Percentiles rank a stretch among this genome's conserved stretches.
Conservation (phyloP, 2,113 vertebrate genomes). For the Macquaria ambigua region DNA sequence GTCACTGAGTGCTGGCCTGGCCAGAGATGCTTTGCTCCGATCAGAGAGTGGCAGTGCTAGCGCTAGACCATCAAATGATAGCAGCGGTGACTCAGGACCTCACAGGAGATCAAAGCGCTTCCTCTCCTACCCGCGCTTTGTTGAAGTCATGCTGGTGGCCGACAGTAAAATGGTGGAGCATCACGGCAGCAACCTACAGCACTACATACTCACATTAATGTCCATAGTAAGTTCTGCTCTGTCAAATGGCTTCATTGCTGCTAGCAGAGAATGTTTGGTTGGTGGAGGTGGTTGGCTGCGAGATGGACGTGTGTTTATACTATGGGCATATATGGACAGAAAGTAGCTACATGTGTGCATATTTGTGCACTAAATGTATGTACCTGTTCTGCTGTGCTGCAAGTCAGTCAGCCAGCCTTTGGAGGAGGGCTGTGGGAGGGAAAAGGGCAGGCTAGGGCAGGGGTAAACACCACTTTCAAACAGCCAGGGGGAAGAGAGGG, state of each 20-base stretch:
- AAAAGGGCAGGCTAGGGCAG: constrained; percentile 76
- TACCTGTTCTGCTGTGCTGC: constrained; percentile 36
- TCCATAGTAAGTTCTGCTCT: constrained; percentile 93
- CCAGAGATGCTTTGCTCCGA: constrained; percentile 73
- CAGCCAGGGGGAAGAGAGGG: constrained; percentile 51
- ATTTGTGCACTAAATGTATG: constrained; percentile 25
- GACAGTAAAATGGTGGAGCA: constrained; percentile 97
- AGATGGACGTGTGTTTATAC: background rate
- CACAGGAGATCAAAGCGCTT: constrained; percentile 94
- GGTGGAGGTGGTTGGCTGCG: background rate
- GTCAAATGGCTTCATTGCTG: background rate
- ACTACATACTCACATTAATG: constrained; percentile 98
- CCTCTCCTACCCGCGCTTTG: constrained; percentile 97
- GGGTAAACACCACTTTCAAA: constrained; percentile 75
- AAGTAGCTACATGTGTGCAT: background rate
- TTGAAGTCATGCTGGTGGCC: constrained; percentile 98
- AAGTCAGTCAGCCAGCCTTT: constrained; percentile 28
- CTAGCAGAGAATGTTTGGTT: constrained; percentile 1
- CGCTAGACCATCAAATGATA: constrained; percentile 77
- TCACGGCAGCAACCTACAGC: constrained; percentile 95
- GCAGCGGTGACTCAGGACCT: constrained; percentile 84
- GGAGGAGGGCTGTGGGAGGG: constrained; percentile 53
- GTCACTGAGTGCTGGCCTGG: constrained; percentile 82
- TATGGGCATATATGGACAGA: background rate
- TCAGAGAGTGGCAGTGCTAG: constrained; percentile 50